Evolutionary conservation across 2,113 vertebrate genomes (phyloP).

Genomic region (Henicopernis longicauda): DNA sequence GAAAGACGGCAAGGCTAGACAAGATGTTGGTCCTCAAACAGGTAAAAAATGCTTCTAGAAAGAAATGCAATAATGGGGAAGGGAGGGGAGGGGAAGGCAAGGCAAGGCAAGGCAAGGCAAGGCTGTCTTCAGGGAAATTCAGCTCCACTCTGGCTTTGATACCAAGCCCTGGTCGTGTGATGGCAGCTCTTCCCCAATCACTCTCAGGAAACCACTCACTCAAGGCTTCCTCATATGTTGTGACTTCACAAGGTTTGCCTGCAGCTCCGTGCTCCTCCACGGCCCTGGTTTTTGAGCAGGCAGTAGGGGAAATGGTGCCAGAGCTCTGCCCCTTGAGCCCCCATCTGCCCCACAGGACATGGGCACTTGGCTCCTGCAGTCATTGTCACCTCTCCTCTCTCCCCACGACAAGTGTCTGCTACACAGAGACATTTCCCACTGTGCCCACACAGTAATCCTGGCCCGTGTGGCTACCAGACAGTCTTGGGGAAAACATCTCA

Average conservation of each 20-base stretch:
- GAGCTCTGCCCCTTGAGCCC: not conserved
- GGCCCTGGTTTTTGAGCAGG: not conserved
- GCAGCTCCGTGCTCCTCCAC: not conserved
- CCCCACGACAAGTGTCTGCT: not conserved
- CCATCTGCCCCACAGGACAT: not conserved
- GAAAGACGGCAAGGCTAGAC: not conserved
- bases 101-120: not conserved
- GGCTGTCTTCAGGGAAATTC: not conserved
- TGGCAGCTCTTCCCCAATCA: not conserved
- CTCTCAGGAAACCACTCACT: not conserved
- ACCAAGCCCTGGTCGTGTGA: not conserved
- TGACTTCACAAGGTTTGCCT: not conserved
- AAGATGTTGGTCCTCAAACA: not conserved
- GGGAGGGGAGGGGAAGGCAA: not conserved
- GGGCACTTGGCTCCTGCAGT: not conserved
- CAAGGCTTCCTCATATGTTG: not conserved
- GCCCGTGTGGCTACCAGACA: not conserved
- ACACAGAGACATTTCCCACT: not conserved
- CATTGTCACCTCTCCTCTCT: not conserved
- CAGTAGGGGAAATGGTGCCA: not conserved
- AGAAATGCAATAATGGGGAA: not conserved
- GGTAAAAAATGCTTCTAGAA: not conserved
- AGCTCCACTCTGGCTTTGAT: not conserved
- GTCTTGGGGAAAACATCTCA: not conserved
- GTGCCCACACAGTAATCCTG: not conserved